phyloP scores from a whole-genome alignment of 1,140 invertebrate species.

The Microplitis mediator region DNA sequence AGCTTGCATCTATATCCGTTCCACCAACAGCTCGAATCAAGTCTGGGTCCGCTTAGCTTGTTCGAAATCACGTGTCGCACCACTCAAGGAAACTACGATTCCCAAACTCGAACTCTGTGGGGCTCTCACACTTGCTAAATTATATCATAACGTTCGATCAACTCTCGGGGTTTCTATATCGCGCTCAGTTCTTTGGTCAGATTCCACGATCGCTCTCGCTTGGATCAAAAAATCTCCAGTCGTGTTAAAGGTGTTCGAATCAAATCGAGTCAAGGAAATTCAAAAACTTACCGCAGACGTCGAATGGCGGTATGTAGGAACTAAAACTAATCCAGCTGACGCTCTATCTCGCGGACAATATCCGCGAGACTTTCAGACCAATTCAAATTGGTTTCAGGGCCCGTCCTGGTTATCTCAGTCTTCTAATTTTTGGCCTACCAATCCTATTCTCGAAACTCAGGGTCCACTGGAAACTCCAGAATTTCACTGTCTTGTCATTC shows the following conservation, averaged over 20 bases:
- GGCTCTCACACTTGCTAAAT: constrained; percentile 37
- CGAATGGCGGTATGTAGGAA: neutral
- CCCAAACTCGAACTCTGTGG: constrained; percentile 50
- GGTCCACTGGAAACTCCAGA: neutral
- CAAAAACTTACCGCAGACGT: neutral
- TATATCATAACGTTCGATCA: neutral
- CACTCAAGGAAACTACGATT: constrained; percentile 43
- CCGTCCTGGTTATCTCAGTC: neutral
- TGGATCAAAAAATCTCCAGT: constrained; percentile 8
- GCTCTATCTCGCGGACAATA: neutral
- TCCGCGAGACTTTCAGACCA: constrained; percentile 3
- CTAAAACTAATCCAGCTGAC: too few relatives aligned
- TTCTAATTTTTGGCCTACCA: neutral
- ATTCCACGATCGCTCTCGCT: neutral
- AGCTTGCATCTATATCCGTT: constrained; percentile 43
- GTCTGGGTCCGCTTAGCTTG: neutral
- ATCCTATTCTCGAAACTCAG: neutral
- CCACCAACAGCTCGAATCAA: neutral
- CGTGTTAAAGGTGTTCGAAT: neutral
- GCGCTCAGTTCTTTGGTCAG: neutral
- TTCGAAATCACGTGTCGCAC: constrained; percentile 32
- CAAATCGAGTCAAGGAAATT: constrained; percentile 7
- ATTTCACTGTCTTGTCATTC: neutral
- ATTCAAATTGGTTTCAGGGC: constrained; percentile 1
- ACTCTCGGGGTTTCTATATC: neutral